Base-by-base conservation (phyloP, 2,797 vertebrate species). In the Bryconaethiops microstoma region DNA sequence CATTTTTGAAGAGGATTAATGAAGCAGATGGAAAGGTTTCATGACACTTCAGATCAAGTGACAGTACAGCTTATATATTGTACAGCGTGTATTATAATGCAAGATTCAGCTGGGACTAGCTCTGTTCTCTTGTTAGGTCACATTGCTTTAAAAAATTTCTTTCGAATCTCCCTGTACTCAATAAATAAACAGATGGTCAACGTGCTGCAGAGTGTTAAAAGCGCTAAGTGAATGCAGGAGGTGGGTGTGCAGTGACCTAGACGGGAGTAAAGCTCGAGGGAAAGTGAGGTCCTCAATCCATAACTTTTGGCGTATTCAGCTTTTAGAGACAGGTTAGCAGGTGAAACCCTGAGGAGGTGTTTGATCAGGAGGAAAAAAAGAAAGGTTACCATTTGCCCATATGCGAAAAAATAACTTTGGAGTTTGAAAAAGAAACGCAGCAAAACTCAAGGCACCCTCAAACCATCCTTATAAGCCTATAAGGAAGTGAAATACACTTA, bases 301-400 rank as follows among this genome's bases (percentile, higher is more conserved):
- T 67, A 52, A 77, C 78, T 76, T 23, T 40, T 78, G 64, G 67
- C 52, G 55, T 76, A 79, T 67, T 54, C 68, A 65, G 23, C 29
- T 63, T 63, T 74, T 39, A 67, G 77, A 79, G 77, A 80, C 76
- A 62, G 63, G 21, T 48, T 17, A 67, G 21, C 21, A 67, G 60
- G 63, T 62, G 57, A 39, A 74, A 69, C 52, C 54, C 77, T 69
- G 52, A 59, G 39, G 59, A 76, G 54, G 52, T 72, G 50, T 76
- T 83, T 79, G 62, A 69, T 69, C 78, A 79, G 48, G 48, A 12
- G 35, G 57, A 23, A 77, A 55, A 72, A 72, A 68, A 63, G 29
- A 67, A 82, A 79, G 67, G 52, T 16, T 60, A 68, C 57, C 39
- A n/a, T 76, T 64, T 42, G 12, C 74, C 77, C 73, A 86, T 84